A percentile compares a stretch with the other conserved stretches of the same genome.
phyloP scores from a whole-genome alignment of 1,140 invertebrate species.

The Drosophila erecta region DNA sequence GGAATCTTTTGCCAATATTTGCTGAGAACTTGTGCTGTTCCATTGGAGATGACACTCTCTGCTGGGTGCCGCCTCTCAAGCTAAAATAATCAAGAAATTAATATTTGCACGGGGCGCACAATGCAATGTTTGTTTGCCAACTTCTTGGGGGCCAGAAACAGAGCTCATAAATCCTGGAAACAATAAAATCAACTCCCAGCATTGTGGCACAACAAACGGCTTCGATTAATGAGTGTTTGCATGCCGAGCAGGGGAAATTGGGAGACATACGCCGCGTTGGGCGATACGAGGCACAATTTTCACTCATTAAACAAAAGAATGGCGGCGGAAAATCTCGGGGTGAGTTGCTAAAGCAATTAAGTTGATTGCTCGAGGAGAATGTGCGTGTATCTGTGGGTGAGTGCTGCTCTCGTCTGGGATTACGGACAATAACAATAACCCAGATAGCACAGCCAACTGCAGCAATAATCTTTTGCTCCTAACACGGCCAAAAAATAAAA shows the following conservation, averaged over 20 bases:
- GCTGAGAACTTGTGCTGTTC: conserved; percentile 32
- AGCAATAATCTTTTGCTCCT: conserved; percentile 27
- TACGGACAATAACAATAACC: conserved; percentile 60
- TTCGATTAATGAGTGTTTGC: conserved; percentile 84
- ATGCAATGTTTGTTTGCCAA: conserved; percentile 33
- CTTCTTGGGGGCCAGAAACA: conserved; percentile 12
- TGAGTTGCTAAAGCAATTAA: conserved; percentile 65
- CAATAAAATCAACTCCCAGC: conserved; percentile 67
- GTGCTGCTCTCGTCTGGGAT: conserved; percentile 43
- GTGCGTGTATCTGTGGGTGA: conserved; percentile 12
- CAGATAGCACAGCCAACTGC: conserved; percentile 35
- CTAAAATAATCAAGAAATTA: conserved; percentile 73
- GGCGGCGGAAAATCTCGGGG: background rate
- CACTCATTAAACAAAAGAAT: conserved; percentile 73
- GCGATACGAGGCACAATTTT: conserved; percentile 57
- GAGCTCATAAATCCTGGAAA: conserved; percentile 72
- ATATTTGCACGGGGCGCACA: conserved; percentile 58
- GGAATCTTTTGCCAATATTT: conserved; percentile 52
- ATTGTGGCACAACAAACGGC: conserved; percentile 53
- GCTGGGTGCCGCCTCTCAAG: conserved; percentile 1
- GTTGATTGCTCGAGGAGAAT: conserved; percentile 69
- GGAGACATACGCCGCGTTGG: conserved; percentile 29
- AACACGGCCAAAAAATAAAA: conserved; percentile 9
- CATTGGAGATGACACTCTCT: conserved; percentile 5
- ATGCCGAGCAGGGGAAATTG: conserved; percentile 13